Conservation (phyloP, 2,113 vertebrate species). For the Oryzias curvinotus region DNA sequence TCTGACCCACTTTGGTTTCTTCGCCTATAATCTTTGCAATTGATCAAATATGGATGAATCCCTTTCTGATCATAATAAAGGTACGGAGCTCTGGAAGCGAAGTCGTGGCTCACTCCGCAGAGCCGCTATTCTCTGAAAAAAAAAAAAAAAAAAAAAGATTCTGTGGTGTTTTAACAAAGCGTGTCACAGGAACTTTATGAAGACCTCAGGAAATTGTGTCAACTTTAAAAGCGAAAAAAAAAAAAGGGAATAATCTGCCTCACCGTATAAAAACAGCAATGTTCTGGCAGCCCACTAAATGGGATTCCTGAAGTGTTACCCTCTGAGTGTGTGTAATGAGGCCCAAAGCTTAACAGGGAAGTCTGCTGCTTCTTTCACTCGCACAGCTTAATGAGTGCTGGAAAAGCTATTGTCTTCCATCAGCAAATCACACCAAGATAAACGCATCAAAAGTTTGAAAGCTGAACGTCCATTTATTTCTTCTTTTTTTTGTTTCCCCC, state of each 20-base stretch:
- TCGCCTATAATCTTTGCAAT: too few relatives aligned
- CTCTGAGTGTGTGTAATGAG: constrained; percentile 53
- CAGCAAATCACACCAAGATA: constrained; percentile 21
- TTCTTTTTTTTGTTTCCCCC: constrained; percentile 13
- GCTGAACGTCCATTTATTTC: constrained; percentile 9
- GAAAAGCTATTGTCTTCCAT: constrained; percentile 27
- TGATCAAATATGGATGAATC: too few relatives aligned
- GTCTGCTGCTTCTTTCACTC: constrained; percentile 21
- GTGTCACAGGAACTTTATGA: too few relatives aligned
- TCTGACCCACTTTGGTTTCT: too few relatives aligned
- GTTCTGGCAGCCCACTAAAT: constrained; percentile 54
- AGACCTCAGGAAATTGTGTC: too few relatives aligned
- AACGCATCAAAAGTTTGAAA: constrained; percentile 31
- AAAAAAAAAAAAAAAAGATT: too few relatives aligned
- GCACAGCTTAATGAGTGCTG: constrained; percentile 32
- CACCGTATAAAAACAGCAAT: constrained; percentile 31
- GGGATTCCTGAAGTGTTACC: constrained; percentile 43
- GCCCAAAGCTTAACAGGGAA: constrained; percentile 37
- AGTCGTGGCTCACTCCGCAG: too few relatives aligned
- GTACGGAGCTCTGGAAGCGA: too few relatives aligned
- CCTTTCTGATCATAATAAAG: too few relatives aligned
- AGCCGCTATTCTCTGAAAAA: too few relatives aligned
- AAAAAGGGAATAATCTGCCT: not conserved
- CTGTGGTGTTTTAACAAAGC: too few relatives aligned
- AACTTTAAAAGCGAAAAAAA: too few relatives aligned